Evolutionary conservation across 92 coral and sea anemone species (phyloP).

Genomic region (Desmophyllum pertusum): DNA sequence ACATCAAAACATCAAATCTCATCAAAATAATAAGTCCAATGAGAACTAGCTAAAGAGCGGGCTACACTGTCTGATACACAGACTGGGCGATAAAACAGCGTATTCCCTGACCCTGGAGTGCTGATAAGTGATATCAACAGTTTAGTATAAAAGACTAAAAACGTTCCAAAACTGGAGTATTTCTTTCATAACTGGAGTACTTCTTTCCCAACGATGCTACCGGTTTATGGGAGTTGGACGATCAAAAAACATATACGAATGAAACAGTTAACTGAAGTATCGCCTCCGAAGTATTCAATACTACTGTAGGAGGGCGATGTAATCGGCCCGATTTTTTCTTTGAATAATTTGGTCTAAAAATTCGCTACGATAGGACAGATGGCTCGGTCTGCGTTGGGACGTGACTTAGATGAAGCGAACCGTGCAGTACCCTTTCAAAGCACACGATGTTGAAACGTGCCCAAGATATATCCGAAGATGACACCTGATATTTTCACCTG

Average conservation of each 20-base stretch:
- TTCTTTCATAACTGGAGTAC: neutral
- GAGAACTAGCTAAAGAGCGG: neutral
- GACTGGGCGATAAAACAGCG: slow-evolving; percentile 1
- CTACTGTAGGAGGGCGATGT: no score
- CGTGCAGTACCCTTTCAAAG: neutral
- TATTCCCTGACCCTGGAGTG: neutral
- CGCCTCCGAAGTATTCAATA: neutral
- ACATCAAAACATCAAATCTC: no score
- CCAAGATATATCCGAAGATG: slow-evolving; percentile 64
- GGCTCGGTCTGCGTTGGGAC: neutral
- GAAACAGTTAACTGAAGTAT: neutral
- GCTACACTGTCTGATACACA: slow-evolving; percentile 17
- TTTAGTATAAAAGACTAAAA: neutral
- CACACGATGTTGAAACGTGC: slow-evolving; percentile 32
- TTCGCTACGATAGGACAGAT: neutral
- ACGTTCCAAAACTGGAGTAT: neutral
- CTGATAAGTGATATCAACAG: neutral
- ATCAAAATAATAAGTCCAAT: neutral
- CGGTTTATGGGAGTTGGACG: neutral
- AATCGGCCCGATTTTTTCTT: neutral
- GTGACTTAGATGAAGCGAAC: neutral
- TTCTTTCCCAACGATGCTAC: no score
- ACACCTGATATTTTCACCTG: slow-evolving; percentile 74
- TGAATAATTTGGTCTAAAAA: neutral
- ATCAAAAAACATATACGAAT: neutral